Conservation (phyloP, 2,797 vertebrate genomes). For the Sebastes variabilis region DNA sequence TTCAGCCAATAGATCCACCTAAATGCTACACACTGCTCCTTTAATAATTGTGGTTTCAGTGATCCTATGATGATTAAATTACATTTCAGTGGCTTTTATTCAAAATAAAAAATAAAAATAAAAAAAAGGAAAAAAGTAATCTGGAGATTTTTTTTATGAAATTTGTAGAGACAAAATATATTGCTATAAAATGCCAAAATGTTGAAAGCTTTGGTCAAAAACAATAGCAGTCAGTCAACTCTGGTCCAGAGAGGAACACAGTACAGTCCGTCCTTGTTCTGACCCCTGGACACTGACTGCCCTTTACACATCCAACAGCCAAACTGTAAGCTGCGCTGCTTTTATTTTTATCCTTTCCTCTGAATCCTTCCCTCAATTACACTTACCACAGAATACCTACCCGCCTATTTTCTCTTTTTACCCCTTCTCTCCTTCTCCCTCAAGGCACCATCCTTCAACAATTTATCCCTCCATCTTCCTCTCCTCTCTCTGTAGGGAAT, state of each 20-base stretch:
- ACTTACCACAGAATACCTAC: constrained; percentile 30
- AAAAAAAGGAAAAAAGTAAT: neutral
- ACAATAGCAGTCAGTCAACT: neutral
- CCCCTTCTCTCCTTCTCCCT: constrained; percentile 39
- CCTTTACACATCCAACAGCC: neutral
- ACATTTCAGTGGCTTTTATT: neutral
- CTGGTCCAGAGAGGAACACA: neutral
- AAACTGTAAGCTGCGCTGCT: neutral
- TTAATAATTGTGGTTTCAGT: neutral
- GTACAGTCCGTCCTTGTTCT: constrained; percentile 25
- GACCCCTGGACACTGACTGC: constrained; percentile 30
- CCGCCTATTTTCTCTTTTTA: constrained; percentile 9
- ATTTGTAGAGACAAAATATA: neutral
- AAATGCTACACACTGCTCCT: no score
- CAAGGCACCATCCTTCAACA: constrained; percentile 58
- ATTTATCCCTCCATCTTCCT: constrained; percentile 70
- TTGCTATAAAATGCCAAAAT: neutral
- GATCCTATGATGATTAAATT: neutral
- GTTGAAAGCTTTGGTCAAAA: neutral
- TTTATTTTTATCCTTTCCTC: constrained; percentile 20
- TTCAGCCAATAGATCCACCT: no score
- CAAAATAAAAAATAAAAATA: no score
- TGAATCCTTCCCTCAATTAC: constrained; percentile 14
- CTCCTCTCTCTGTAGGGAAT: constrained; percentile 70
- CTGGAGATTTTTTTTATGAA: neutral